These are phyloP conservation scores for Magallana ariakensis DNA, from an alignment of 1,140 invertebrate genomes.

Conservation along the genomic window DNA sequence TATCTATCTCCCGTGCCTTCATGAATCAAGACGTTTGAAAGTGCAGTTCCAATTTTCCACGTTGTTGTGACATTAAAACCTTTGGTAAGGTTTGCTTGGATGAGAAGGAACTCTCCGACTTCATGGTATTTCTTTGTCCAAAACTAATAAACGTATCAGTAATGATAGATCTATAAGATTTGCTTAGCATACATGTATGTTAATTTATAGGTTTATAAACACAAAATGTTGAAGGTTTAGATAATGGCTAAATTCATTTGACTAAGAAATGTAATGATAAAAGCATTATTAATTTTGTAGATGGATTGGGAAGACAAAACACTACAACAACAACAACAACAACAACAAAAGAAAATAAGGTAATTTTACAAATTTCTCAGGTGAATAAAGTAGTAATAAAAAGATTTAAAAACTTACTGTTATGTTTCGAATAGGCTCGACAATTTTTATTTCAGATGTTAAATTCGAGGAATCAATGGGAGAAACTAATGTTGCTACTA, in stretches of 20 bases:
- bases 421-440: slow-evolving; percentile 6
- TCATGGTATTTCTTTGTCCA: not conserved
- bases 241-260: too few relatives aligned
- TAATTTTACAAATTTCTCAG: too few relatives aligned
- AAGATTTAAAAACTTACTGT: not conserved
- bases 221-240: too few relatives aligned
- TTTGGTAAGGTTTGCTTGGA: not conserved
- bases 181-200: too few relatives aligned
- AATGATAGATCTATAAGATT: too few relatives aligned
- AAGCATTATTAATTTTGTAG: too few relatives aligned
- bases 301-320: too few relatives aligned
- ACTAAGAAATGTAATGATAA: too few relatives aligned
- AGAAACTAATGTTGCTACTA: not conserved
- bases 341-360: too few relatives aligned
- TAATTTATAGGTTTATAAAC: too few relatives aligned
- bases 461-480: not conserved
- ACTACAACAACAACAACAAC: too few relatives aligned
- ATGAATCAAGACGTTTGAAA: not conserved
- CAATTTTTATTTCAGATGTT: slow-evolving; percentile 6
- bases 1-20: not conserved
- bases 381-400: too few relatives aligned
- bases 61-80: slow-evolving; percentile 2
- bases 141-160: not conserved
- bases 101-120: not conserved
- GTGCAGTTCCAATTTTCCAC: not conserved